Evolutionary conservation across 1,140 invertebrate species (phyloP).

Genomic region (Bombus confusus): DNA sequence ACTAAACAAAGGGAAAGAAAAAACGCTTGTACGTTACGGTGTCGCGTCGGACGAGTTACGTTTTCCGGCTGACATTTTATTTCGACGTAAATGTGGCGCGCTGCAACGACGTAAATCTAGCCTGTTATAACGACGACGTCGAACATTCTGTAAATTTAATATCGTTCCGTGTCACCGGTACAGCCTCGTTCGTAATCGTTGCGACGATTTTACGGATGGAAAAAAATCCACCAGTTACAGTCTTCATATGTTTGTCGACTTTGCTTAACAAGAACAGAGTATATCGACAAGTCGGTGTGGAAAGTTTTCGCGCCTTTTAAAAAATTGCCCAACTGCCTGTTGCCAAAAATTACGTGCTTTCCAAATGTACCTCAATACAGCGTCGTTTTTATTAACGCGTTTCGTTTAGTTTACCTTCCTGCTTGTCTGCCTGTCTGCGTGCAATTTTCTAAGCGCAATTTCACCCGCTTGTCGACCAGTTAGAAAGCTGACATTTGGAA

Average conservation of each 20-base stretch:
- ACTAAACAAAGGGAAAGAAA: background rate
- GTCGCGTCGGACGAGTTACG: conserved; percentile 8
- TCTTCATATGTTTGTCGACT: background rate
- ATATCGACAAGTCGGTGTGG: background rate
- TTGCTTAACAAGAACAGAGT: background rate
- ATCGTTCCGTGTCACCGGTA: background rate
- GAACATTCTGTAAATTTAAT: conserved; percentile 37
- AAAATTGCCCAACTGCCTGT: background rate
- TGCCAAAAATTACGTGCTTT: background rate
- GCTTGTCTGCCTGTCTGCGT: too few relatives aligned
- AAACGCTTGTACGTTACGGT: background rate
- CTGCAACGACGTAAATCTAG: background rate
- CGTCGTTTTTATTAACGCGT: too few relatives aligned
- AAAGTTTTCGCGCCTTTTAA: background rate
- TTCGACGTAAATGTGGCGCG: background rate
- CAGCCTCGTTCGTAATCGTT: background rate
- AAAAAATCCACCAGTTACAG: background rate
- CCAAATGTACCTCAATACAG: too few relatives aligned
- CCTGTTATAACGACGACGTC: conserved; percentile 15
- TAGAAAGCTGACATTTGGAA: too few relatives aligned
- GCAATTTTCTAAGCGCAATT: too few relatives aligned
- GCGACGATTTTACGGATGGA: background rate
- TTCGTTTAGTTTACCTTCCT: too few relatives aligned
- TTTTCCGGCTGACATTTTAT: conserved; percentile 13
- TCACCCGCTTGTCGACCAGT: too few relatives aligned